phyloP scores from a whole-genome alignment of 2,888 invertebrate genomes.

The Melieria crassipennis region DNA sequence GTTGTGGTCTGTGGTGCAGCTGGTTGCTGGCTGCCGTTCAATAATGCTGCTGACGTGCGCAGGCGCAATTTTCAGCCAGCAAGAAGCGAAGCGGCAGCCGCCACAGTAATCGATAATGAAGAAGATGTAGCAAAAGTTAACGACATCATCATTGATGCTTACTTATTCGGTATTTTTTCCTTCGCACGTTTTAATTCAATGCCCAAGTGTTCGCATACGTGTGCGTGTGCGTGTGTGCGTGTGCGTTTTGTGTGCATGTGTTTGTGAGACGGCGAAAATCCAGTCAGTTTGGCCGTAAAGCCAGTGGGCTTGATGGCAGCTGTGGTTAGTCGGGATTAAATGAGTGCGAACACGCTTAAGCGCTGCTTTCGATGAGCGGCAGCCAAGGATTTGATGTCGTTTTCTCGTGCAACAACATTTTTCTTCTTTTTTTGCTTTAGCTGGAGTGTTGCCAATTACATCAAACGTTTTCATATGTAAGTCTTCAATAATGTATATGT shows the following conservation, averaged over 20 bases:
- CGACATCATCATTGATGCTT: conserved; percentile 33
- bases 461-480: too few species aligned
- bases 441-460: too few species aligned
- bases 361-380: not conserved
- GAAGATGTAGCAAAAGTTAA: conserved; percentile 36
- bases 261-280: too few species aligned
- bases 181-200: conserved; percentile 7
- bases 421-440: too few species aligned
- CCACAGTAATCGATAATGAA: conserved; percentile 35
- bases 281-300: too few species aligned
- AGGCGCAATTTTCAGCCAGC: not conserved
- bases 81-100: conserved; percentile 1
- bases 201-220: not conserved
- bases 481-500: too few species aligned
- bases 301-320: conserved; percentile 4
- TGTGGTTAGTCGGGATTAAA: conserved; percentile 37
- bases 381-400: too few species aligned
- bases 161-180: conserved; percentile 2
- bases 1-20: too few species aligned
- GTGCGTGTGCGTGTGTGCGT: too few species aligned
- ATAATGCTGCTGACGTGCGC: not conserved
- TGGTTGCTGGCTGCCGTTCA: too few species aligned
- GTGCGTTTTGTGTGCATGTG: too few species aligned
- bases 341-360: conserved; percentile 40
- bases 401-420: too few species aligned